Evolutionary conservation across 2,797 vertebrate species (phyloP), one percentile per base, ranked within the genome.

Genomic region (Pelodytes ibericus): DNA sequence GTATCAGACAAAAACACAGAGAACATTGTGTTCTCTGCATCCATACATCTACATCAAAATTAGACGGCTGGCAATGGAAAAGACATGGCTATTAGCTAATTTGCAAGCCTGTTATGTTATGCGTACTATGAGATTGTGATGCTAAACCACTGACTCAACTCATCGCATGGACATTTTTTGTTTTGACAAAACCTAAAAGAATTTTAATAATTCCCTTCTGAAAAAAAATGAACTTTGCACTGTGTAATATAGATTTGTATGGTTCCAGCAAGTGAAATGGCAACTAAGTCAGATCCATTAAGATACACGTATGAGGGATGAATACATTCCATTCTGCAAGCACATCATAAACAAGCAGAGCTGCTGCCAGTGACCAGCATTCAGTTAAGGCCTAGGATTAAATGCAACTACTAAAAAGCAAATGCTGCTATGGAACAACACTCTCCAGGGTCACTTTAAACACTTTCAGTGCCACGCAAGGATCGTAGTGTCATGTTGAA

Each of bases 181-280:
- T n/a, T 30, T 60, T 60, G 13, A 18, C 26, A 31, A 31, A n/a
- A 60, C 16, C 18, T 16, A 30, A 30, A 56, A 69, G 29, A 74
- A 60, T 60, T 41, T 26, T 74, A 74, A 44, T 61, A 49, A 49
- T 64, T 67, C 15, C 51, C 36, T 31, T 44, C 27, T 74, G 36
- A 30, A 74, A 44, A 58, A 33, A 44, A 58, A 33, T 59, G 30
- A 31, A 49, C 7, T 59, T 22, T 18, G 47, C 59, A 9, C 24
- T 26, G 18, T 20, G 71, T 31, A 56, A 49, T 31, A 47, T 26
- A 44, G 39, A 72, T 22, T 47, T 44, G 30, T 51, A 22, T 9
- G 7, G 69, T 24, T 41, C 25, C n/a, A 26, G 15, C 8, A 60
- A 30, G 24, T 9, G 20, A 29, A 47, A 44, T 71, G 30, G 49